Percentiles rank a stretch among this genome's conserved stretches.
These are phyloP conservation scores for Drosophila funebris DNA, from an alignment of 1,140 invertebrate species.

Conservation along the genomic window DNA sequence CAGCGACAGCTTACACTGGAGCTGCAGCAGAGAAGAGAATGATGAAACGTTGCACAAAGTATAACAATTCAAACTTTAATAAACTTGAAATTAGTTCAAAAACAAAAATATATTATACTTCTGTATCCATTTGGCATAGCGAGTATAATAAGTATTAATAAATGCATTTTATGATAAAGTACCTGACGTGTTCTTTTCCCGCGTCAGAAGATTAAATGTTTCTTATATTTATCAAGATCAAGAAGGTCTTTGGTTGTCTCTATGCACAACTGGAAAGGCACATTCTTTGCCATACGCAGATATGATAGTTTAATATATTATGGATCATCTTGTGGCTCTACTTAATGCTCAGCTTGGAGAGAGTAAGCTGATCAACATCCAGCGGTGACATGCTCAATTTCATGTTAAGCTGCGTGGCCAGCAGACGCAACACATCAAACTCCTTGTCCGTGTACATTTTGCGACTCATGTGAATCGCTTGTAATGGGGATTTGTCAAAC, in stretches of 20 bases:
- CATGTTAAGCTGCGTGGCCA: conserved; percentile 38
- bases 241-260: neutral
- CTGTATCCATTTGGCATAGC: no score
- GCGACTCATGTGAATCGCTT: conserved; percentile 25
- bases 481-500: conserved; percentile 15
- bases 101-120: no score
- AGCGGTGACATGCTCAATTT: conserved; percentile 42
- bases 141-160: no score
- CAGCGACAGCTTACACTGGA: conserved; percentile 53
- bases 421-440: conserved; percentile 20
- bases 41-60: neutral
- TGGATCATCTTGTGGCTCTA: no score
- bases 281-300: neutral
- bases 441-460: conserved; percentile 33
- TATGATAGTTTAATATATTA: no score
- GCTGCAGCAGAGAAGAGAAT: conserved; percentile 21
- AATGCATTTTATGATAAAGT: no score
- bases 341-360: conserved; percentile 43
- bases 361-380: conserved; percentile 41
- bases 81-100: no score
- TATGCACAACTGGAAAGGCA: no score
- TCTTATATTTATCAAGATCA: no score
- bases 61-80: conserved; percentile 16
- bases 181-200: no score
- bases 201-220: no score